phyloP scores from a whole-genome alignment of 2,797 vertebrate genomes.

The Pachyuromys duprasi region DNA sequence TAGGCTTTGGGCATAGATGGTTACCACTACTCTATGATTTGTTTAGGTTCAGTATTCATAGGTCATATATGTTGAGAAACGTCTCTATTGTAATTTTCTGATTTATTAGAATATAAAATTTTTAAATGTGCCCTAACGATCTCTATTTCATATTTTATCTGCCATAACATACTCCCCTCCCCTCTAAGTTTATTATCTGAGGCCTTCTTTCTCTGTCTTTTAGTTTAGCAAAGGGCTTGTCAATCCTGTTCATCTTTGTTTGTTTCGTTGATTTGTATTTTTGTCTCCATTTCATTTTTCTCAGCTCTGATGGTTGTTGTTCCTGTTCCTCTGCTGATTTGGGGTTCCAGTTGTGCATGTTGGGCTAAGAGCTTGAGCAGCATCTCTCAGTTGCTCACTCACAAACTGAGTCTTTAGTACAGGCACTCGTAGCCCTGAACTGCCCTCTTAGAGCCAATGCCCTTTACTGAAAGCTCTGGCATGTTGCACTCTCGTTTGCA shows the following conservation, averaged over 20 bases:
- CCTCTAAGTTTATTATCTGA: background rate
- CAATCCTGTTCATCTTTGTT: background rate
- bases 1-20: background rate
- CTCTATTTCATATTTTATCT: background rate
- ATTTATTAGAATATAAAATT: background rate
- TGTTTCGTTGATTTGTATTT: background rate
- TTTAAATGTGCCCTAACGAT: background rate
- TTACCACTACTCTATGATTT: background rate
- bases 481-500: background rate
- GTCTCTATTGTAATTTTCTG: background rate
- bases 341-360: background rate
- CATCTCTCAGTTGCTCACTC: accelerated
- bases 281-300: background rate
- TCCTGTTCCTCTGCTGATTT: background rate
- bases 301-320: background rate
- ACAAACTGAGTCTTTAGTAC: no score
- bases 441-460: background rate
- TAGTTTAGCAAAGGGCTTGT: background rate
- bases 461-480: background rate
- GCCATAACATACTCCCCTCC: background rate
- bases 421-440: background rate
- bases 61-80: background rate
- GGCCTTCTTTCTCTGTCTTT: background rate
- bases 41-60: background rate
- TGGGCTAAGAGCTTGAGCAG: background rate